Evolutionary conservation across 2,797 vertebrate genomes (phyloP).

Genomic region (Crocidura indochinensis): DNA sequence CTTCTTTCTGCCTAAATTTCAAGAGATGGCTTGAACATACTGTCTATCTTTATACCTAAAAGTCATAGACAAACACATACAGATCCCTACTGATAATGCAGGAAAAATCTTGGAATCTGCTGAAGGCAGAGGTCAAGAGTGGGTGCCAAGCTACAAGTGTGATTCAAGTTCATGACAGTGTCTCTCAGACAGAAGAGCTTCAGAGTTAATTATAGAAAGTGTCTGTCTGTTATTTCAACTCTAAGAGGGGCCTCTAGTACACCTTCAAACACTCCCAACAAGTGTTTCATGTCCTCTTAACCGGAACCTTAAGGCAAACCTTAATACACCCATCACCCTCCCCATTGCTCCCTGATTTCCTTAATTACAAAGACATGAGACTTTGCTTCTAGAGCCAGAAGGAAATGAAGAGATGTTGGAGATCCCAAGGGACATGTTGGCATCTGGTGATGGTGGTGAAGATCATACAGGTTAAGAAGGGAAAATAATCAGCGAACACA

Average conservation of each 20-base stretch:
- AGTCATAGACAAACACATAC: conserved; percentile 6
- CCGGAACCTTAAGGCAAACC: background rate
- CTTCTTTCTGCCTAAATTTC: background rate
- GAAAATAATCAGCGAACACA: background rate
- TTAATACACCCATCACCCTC: background rate
- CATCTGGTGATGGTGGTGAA: background rate
- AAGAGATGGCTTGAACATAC: background rate
- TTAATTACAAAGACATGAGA: conserved; percentile 12
- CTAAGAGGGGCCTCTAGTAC: background rate
- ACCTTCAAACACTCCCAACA: background rate
- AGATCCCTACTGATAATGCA: background rate
- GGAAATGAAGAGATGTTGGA: conserved; percentile 8
- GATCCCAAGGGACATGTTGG: background rate
- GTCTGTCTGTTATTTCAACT: background rate
- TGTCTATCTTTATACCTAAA: background rate
- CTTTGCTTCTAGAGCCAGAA: conserved; percentile 45
- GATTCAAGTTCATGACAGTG: conserved; percentile 18
- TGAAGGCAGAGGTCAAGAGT: background rate
- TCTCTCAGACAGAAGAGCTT: background rate
- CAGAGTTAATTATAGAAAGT: background rate
- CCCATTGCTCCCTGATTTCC: background rate
- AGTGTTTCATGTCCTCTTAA: background rate
- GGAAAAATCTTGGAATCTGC: background rate
- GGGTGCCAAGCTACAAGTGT: background rate
- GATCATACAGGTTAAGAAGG: background rate